Percentiles rank a stretch among this genome's conserved stretches.
These are phyloP conservation scores for Acrobasis consociella DNA, from an alignment of 2,888 invertebrate genomes.

Conservation along the genomic window DNA sequence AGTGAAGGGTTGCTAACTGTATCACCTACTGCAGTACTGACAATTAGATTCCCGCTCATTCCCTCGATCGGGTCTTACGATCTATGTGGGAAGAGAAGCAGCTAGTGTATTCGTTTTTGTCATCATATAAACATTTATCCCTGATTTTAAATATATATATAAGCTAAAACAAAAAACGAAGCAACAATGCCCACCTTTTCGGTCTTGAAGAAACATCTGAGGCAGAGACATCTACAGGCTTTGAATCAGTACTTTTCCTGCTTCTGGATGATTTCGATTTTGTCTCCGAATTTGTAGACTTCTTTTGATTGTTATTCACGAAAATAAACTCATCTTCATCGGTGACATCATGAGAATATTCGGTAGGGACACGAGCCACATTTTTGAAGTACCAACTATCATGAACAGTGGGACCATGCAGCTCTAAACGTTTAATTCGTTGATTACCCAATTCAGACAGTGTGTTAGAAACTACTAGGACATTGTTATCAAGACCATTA, in stretches of 20 bases:
- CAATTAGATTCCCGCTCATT: not conserved
- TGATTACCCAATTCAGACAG: slow-evolving; percentile 4
- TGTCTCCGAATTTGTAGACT: slow-evolving; percentile 7
- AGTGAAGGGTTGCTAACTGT: not conserved
- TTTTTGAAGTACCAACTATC: slow-evolving; percentile 21
- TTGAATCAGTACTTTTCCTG: not conserved
- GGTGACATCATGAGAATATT: slow-evolving; percentile 7
- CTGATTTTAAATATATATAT: too few relatives aligned
- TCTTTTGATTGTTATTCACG: slow-evolving; percentile 29
- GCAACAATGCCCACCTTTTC: slow-evolving; percentile 36
- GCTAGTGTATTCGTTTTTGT: too few relatives aligned
- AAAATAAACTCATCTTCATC: slow-evolving; percentile 44
- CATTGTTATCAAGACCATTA: not conserved
- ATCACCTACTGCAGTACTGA: not conserved
- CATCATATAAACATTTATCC: too few relatives aligned
- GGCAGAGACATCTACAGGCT: too few relatives aligned
- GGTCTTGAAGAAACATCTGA: slow-evolving; percentile 21
- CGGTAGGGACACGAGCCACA: not conserved
- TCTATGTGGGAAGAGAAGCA: too few relatives aligned
- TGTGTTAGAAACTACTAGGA: not conserved
- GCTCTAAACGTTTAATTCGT: not conserved
- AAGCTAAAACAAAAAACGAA: not conserved
- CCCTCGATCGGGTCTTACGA: not conserved
- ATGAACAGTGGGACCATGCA: slow-evolving; percentile 3
- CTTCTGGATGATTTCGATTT: slow-evolving; percentile 28